These are phyloP conservation scores for Acanthosepion pharaonis DNA, from an alignment of 2,888 invertebrate genomes.

Conservation along the genomic window DNA sequence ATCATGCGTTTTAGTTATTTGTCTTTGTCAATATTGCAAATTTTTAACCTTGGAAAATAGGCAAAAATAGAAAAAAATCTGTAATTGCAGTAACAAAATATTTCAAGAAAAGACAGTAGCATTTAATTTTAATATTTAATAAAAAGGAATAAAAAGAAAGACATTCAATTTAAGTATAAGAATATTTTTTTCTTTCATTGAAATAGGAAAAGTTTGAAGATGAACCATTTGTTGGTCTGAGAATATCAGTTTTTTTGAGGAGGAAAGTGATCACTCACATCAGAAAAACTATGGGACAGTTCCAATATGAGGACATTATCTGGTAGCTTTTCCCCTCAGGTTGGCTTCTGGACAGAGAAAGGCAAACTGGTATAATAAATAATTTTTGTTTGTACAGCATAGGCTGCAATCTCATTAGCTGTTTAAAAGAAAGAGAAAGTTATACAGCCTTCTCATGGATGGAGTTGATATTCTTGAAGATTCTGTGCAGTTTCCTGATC, in stretches of 20 bases:
- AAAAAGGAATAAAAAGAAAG: background rate
- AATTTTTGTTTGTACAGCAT: background rate
- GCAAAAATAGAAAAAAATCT: too few relatives aligned
- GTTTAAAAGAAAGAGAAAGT: background rate
- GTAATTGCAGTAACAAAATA: background rate
- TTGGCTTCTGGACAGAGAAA: background rate
- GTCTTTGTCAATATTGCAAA: too few relatives aligned
- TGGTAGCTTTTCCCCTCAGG: background rate
- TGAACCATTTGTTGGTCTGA: slow-evolving; percentile 3
- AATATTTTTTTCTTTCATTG: background rate
- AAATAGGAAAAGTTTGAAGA: background rate
- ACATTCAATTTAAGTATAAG: background rate
- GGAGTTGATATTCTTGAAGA: background rate
- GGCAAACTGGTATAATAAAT: slow-evolving; percentile 33
- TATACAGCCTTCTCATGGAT: background rate
- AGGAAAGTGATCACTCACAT: background rate
- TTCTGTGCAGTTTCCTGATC: background rate
- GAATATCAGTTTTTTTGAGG: slow-evolving; percentile 17
- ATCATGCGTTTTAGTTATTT: too few relatives aligned
- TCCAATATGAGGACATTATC: background rate
- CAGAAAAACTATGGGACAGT: background rate
- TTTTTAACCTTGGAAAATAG: too few relatives aligned
- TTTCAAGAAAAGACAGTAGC: background rate
- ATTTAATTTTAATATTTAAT: background rate
- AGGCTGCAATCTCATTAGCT: background rate